Base-by-base conservation (phyloP, 2,797 vertebrate genomes). In the Acanthurus lineatus region DNA sequence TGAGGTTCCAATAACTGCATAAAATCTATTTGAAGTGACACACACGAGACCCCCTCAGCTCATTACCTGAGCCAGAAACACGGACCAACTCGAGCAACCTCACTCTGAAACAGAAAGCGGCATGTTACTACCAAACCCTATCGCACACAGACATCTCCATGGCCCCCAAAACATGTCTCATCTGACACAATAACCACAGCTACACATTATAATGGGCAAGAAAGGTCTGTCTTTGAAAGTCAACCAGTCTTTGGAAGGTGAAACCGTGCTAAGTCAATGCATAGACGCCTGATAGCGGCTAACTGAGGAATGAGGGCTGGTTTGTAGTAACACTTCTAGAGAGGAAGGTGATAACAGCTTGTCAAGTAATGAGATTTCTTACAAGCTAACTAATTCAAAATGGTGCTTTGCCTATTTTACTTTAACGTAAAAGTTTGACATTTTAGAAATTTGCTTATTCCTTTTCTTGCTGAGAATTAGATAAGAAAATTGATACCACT, bases 1-100 rank as follows among this genome's bases (percentile, higher is more conserved):
- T 69, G 53, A 89, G 91, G 90, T 91, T 93, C 69, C 76, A 92
- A 93, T 94, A 91, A 90, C 20, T 63, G 75, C 63, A 75, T 58
- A 64, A 62, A 75, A 68, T 83, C 25, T 60, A 81, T 86, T 89
- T 87, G 82, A 85, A 81, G 83, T 76, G 86, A 87, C 87, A 88
- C 73, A 75, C 76, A 79, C 9, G 52, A 65, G 74, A 56, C 84
- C 75, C 84, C 75, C 38, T 17, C 56, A 17, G 62, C 82, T 84
- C 79, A 87, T 90, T 91, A 90, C 79, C 87, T 86, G 88, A 66
- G 73, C 51, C 45, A 58, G 44, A 88, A 89, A 87, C 69, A 72
- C 54, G 79, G 73, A 89, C 70, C 81, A 76, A 78, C 60, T 53
- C 51, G 72, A 70, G 38, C 32, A 5, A 60, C 47, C 48, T 76